Evolutionary conservation across 2,888 invertebrate species (phyloP).

Genomic region (Drosophila imparisetae): DNA sequence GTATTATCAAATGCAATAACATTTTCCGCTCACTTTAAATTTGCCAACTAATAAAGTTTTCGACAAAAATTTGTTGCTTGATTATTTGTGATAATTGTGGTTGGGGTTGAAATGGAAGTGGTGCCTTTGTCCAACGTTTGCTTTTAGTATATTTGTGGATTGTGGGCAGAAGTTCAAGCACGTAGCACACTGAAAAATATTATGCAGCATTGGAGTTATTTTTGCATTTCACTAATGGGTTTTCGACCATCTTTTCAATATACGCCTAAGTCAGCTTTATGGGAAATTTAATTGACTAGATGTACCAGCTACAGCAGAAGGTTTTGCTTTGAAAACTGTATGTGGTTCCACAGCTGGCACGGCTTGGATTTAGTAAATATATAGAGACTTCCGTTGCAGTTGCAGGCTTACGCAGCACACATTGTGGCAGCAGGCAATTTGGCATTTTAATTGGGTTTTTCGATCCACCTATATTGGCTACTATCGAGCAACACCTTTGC

Average conservation of each 20-base stretch:
- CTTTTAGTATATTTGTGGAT: background rate
- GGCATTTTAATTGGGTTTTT: constrained; percentile 69
- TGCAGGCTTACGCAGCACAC: constrained; percentile 7
- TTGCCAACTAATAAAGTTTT: background rate
- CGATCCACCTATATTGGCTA: constrained; percentile 27
- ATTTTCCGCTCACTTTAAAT: background rate
- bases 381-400: constrained; percentile 3
- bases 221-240: constrained; percentile 50
- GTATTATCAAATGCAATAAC: background rate
- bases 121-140: background rate
- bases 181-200: constrained; percentile 16
- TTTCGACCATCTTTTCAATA: constrained; percentile 31
- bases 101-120: background rate
- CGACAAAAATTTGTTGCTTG: constrained; percentile 19
- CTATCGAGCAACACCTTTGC: constrained; percentile 13
- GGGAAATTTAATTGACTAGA: constrained; percentile 60
- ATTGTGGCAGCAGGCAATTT: background rate
- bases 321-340: background rate
- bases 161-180: constrained; percentile 10
- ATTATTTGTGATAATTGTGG: constrained; percentile 31
- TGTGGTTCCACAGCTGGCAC: constrained; percentile 1
- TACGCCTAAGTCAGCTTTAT: constrained; percentile 49
- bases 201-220: constrained; percentile 23
- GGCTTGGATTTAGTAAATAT: background rate
- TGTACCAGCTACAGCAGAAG: constrained; percentile 10